phyloP scores from a whole-genome alignment of 2,888 invertebrate genomes.

The Athetis lepigone region DNA sequence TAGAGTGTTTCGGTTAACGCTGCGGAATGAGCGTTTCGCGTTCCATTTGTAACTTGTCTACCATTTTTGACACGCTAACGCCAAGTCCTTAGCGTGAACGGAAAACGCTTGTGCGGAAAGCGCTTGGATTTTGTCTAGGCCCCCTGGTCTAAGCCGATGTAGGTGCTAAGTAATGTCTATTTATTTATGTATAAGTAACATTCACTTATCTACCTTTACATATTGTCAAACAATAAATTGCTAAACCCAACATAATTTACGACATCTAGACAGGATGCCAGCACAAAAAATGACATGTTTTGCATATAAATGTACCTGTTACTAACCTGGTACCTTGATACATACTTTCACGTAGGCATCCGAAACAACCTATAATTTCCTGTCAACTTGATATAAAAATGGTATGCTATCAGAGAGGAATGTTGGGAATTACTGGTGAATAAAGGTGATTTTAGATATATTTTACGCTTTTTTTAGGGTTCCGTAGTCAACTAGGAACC shows the following conservation, averaged over 20 bases:
- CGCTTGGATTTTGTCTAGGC: no score
- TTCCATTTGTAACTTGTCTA: no score
- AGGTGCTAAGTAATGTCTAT: no score
- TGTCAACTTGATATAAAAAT: conserved; percentile 46
- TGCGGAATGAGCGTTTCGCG: no score
- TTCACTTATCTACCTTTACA: no score
- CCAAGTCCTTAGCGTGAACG: no score
- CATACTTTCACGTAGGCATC: conserved; percentile 61
- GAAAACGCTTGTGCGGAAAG: no score
- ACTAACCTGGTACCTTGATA: conserved; percentile 12
- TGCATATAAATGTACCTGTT: conserved; percentile 52
- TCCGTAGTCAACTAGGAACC: no score
- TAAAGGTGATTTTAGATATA: background rate
- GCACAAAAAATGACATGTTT: conserved; percentile 52
- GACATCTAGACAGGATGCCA: conserved; percentile 49
- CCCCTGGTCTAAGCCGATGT: no score
- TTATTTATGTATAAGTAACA: no score
- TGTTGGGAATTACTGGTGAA: conserved; percentile 21
- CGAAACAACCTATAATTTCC: conserved; percentile 60
- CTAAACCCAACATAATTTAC: conserved; percentile 34
- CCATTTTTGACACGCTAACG: no score
- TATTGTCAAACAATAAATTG: conserved; percentile 41
- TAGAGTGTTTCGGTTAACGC: no score
- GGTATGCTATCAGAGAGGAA: conserved; percentile 19
- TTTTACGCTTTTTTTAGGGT: background rate